phyloP scores from a whole-genome alignment of 1,140 invertebrate species.

The Aphidius gifuensis region DNA sequence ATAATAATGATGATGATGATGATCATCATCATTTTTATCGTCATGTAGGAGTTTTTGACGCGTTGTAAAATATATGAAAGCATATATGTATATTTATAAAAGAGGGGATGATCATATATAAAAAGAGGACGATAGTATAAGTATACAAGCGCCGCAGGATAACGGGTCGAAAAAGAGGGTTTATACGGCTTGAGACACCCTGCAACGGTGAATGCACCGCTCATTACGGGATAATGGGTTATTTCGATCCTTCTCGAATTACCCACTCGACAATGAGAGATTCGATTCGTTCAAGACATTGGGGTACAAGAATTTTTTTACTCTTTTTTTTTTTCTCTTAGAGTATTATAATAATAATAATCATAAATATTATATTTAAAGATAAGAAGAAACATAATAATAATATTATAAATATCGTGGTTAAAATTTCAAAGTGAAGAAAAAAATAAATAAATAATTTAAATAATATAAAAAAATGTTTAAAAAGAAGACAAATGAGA shows the following conservation, averaged over 20 bases:
- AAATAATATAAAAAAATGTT: too few species aligned
- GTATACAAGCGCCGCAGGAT: constrained; percentile 27
- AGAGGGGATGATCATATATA: constrained; percentile 5
- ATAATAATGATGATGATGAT: constrained; percentile 14
- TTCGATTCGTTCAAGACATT: constrained; percentile 40
- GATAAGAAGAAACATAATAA: too few species aligned
- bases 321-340: constrained; percentile 1
- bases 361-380: too few species aligned
- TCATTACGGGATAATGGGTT: constrained; percentile 49
- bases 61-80: constrained; percentile 3
- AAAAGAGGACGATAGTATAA: constrained; percentile 23
- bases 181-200: constrained; percentile 16
- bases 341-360: background rate
- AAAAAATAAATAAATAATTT: too few species aligned
- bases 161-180: constrained; percentile 23
- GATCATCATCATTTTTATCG: constrained; percentile 11
- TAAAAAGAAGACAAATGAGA: too few species aligned
- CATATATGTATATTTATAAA: background rate
- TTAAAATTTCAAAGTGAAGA: too few species aligned
- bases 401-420: too few species aligned
- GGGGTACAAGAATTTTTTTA: background rate
- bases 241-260: constrained; percentile 50
- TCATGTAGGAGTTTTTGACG: constrained; percentile 17
- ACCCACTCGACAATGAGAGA: constrained; percentile 48
- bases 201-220: constrained; percentile 37